Conservation (phyloP, 2,797 vertebrate genomes). For the Syndactyla subalaris region DNA sequence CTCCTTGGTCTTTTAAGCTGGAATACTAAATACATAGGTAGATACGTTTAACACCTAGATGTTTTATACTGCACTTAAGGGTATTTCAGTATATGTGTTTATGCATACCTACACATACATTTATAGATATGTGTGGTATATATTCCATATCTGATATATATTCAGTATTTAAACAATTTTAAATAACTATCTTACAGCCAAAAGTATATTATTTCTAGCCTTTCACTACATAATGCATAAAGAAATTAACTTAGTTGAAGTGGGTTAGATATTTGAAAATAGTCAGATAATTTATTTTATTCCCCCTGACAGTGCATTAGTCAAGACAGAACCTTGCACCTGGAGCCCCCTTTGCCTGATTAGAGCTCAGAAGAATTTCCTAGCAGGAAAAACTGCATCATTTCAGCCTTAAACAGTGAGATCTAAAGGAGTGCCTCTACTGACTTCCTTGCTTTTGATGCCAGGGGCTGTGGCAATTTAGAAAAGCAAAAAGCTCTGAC, state of each 20-base stretch:
- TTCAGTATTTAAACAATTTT: neutral
- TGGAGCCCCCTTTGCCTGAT: neutral
- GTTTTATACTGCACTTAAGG: neutral
- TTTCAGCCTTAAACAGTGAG: neutral
- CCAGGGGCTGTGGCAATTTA: neutral
- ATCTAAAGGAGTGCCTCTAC: neutral
- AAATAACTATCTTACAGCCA: neutral
- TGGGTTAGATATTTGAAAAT: neutral
- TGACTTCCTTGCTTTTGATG: neutral
- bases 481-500: neutral
- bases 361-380: neutral
- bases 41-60: neutral
- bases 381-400: neutral
- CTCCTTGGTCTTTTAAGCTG: conserved; percentile 11
- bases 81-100: conserved; percentile 4
- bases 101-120: neutral
- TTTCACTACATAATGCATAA: neutral
- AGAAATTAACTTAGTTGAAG: neutral
- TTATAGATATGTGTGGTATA: neutral
- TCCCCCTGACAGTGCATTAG: neutral
- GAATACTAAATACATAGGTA: neutral
- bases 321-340: neutral
- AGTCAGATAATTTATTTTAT: neutral
- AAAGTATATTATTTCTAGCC: neutral
- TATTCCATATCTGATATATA: neutral